Percentiles rank a stretch among this genome's conserved stretches.
These are phyloP conservation scores for Acanthisitta chloris DNA, from an alignment of 2,113 vertebrate genomes.

Conservation along the genomic window DNA sequence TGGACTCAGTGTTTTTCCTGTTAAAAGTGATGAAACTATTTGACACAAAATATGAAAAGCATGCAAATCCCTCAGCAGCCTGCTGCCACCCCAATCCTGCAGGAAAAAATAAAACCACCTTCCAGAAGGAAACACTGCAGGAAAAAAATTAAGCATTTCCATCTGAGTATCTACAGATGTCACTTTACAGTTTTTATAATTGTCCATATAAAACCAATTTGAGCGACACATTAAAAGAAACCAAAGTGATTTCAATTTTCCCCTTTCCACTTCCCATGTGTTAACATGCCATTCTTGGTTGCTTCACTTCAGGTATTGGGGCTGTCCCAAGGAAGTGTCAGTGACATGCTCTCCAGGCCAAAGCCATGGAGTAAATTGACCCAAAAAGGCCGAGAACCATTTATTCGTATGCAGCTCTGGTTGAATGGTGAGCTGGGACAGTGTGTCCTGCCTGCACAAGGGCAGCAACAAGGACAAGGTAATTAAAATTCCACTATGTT, in stretches of 20 bases:
- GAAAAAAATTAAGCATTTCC: background rate
- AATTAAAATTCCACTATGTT: conserved; percentile 65
- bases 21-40: conserved; percentile 27
- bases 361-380: conserved; percentile 96
- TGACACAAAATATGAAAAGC: conserved; percentile 36
- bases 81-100: background rate
- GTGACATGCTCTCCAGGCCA: conserved; percentile 91
- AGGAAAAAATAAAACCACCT: background rate
- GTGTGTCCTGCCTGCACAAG: conserved; percentile 82
- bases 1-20: conserved; percentile 34
- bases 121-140: background rate
- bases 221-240: background rate
- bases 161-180: background rate
- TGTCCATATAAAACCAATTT: background rate
- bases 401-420: conserved; percentile 97
- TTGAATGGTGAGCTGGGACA: conserved; percentile 93
- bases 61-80: conserved; percentile 6
- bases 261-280: background rate
- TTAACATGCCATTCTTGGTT: conserved; percentile 53
- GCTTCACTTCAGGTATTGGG: conserved; percentile 82
- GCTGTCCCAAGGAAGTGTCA: conserved; percentile 91
- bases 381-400: conserved; percentile 93
- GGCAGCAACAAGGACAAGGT: conserved; percentile 84
- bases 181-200: background rate
- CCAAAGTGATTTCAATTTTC: background rate